A percentile compares a stretch with the other conserved stretches of the same genome.
These are phyloP conservation scores for Neogobius melanostomus DNA, from an alignment of 2,113 vertebrate species.

Conservation along the genomic window DNA sequence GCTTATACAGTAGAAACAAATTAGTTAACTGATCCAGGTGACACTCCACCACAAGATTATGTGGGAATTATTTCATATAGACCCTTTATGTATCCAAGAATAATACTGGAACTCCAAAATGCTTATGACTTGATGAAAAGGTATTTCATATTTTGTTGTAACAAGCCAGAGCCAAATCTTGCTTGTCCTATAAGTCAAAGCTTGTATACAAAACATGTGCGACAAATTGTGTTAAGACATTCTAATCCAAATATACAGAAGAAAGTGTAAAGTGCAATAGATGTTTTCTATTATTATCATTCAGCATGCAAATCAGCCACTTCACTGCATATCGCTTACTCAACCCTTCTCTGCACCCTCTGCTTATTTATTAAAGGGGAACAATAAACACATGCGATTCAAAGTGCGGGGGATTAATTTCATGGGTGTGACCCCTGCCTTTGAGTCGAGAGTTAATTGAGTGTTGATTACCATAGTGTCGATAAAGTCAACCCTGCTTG, in stretches of 20 bases:
- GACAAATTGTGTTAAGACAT: background rate
- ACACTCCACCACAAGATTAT: background rate
- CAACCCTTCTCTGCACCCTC: background rate
- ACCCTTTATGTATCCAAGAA: background rate
- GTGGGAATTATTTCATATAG: background rate
- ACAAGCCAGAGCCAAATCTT: background rate
- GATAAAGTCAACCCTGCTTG: conserved; percentile 17
- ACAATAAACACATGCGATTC: conserved; percentile 5
- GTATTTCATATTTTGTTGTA: background rate
- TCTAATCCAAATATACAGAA: background rate
- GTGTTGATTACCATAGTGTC: conserved; percentile 23
- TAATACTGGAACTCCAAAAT: background rate
- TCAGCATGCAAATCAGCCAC: background rate
- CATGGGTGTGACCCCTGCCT: conserved; percentile 13
- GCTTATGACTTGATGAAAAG: too few species aligned
- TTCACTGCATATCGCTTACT: conserved; percentile 8
- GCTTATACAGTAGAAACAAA: background rate
- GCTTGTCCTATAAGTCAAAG: background rate
- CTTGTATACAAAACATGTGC: background rate
- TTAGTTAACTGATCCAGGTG: background rate
- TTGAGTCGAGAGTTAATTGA: conserved; percentile 32
- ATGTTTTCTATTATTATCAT: background rate
- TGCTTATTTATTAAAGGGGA: conserved; percentile 13
- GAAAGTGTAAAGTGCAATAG: background rate
- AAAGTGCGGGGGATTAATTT: conserved; percentile 15